Evolutionary conservation across 2,113 vertebrate species (phyloP).

Genomic region (Acrocephalus kingi): DNA sequence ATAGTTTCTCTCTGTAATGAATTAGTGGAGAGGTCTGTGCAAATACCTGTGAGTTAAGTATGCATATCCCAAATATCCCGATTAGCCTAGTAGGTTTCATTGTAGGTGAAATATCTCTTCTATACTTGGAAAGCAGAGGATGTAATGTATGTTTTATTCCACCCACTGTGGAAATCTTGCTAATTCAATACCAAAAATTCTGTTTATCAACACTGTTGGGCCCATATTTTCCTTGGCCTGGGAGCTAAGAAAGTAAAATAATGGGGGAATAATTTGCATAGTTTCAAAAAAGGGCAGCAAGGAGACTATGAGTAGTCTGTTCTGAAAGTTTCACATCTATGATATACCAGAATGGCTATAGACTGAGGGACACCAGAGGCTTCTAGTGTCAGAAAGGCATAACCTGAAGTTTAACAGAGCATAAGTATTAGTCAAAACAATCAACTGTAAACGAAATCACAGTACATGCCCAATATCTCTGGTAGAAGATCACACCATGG

Average conservation of each 20-base stretch:
- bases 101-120: slow-evolving; percentile 31
- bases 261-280: background rate
- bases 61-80: background rate
- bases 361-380: background rate
- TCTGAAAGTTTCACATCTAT: background rate
- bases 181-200: background rate
- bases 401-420: background rate
- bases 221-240: background rate
- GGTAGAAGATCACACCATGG: background rate
- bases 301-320: background rate
- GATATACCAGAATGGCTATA: background rate
- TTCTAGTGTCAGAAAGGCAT: background rate
- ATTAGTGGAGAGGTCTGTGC: background rate
- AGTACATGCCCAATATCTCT: background rate
- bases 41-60: background rate
- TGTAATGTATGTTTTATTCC: background rate
- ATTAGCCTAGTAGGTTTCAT: background rate
- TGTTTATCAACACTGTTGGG: background rate
- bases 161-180: background rate
- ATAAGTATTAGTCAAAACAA: background rate
- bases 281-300: background rate
- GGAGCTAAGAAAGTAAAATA: background rate
- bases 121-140: slow-evolving; percentile 9
- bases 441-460: background rate
- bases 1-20: background rate